Base-by-base conservation (phyloP, 2,888 invertebrate species). In the Dasypogon diadema region DNA sequence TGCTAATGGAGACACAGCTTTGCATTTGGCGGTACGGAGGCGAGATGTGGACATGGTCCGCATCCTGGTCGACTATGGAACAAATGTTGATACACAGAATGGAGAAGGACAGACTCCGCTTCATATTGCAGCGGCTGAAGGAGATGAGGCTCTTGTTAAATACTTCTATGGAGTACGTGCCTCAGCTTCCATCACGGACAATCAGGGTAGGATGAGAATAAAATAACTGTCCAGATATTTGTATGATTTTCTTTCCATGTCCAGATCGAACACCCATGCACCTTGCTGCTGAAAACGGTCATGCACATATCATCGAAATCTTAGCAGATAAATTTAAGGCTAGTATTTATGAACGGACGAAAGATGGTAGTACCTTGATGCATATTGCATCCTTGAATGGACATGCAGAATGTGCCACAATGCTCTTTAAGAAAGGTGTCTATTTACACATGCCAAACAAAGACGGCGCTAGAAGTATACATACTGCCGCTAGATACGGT, bases 381-480 rank as follows among this genome's bases (percentile, higher is more conserved):
- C 99, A 99, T 85, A 97, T 99, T 78, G 99, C 99, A 0, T 97
- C 99, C 0, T 89, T 97, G 78, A 96, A 96, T 84, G 99, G 99
- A 0, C 98, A 99, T 85, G 97, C 99, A 0, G 98, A 98, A 83
- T 99, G 99, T 81, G 99, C 99, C 56, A 94, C 97, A 89, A 97
- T 98, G 91, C 92, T 99, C 78, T 95, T 99, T 86, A 98, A 97
- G 87, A 97, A 98, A 85, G 99, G 99, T 10, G 99, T 99, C 42
- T 99, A 99, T 80, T 90, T 99, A 21, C 97, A 98, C 84, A 99
- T 99, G 99, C 99, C 99, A 78, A 99, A 99, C 86, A 99, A 99
- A 81, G 83, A 84, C 81, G 99, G 99, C 24, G 99, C 99, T 0
- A 90, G 99, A 76, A 98, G 98, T 84, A 95, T 99, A 79, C 99